Evolutionary conservation across 2,113 vertebrate species (phyloP), one percentile per base, ranked within the genome.

Genomic region (Chloropsis hardwickii): DNA sequence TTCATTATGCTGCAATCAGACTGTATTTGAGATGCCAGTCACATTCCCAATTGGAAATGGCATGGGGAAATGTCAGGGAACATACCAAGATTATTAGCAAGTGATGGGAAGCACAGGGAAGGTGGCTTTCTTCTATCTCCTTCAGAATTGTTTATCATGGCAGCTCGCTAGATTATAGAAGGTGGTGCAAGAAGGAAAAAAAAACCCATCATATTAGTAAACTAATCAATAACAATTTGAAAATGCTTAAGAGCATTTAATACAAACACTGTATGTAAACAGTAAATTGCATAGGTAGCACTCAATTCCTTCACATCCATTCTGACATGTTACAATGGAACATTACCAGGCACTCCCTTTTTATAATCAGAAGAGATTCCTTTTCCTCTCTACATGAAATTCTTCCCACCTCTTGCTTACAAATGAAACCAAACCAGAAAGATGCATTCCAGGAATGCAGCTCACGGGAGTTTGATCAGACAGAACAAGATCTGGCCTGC

Each of bases 401-500:
- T 51, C 40, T 40, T 88, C 48, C 14, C 35, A 44, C 14, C 13
- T 65, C 24, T 29, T 86, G n/a, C 28, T 50, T 88, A 42, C 23
- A 80, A 19, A n/a, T 42, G 7, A 86, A 80, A 86, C 13, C 37
- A 86, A 66, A 65, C 6, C 5, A 62, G 45, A n/a, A 65, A 76
- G 40, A 67, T 39, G 8, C 5, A 64, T 33, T 74, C 48, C 3
- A 5, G 15, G 14, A 82, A 31, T 0, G 0, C 29, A 89, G 1
- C 10, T 74, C 74, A 56, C 0, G 1, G n/a, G 37, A 64, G n/a
- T 65, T 81, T 51, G 50, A 37, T 60, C 44, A 72, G 17, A 62
- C 24, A 88, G 33, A 91, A 72, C 6, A 50, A 44, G 29, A 47
- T 10, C 21, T 56, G 58, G 51, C 58, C 53, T 29, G 21, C 44